phyloP scores from a whole-genome alignment of 2,113 vertebrate species.

The Sarotherodon lohbergeri region DNA sequence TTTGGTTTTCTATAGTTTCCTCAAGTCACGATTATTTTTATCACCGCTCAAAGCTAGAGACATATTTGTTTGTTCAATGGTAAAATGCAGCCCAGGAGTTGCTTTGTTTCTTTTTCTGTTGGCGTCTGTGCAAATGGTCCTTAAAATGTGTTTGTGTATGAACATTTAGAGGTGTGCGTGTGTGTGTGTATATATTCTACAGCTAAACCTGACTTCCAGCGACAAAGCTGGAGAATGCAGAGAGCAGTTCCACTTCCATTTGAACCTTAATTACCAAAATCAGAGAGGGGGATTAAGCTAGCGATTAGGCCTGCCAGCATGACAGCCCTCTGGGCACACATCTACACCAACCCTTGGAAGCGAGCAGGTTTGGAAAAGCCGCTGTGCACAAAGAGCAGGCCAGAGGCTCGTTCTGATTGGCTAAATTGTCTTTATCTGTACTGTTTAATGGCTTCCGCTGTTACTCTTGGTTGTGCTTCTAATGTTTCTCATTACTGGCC shows the following conservation, averaged over 20 bases:
- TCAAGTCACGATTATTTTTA: background rate
- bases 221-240: background rate
- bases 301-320: constrained; percentile 53
- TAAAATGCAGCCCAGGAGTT: background rate
- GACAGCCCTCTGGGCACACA: constrained; percentile 42
- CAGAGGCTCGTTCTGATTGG: constrained; percentile 9
- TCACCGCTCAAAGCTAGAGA: background rate
- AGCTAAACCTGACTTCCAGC: constrained; percentile 3
- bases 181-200: background rate
- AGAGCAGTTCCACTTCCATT: constrained; percentile 51
- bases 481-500: background rate
- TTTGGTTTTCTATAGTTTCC: background rate
- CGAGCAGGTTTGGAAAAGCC: background rate
- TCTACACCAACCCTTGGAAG: constrained; percentile 15
- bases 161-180: background rate
- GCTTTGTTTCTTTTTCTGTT: background rate
- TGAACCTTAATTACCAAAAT: constrained; percentile 63
- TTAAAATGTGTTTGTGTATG: background rate
- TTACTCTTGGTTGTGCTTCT: background rate
- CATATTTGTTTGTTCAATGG: background rate
- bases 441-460: constrained; percentile 3
- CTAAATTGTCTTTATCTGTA: constrained; percentile 8
- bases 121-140: background rate
- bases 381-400: background rate
- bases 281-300: constrained; percentile 49